Evolutionary conservation across 1,140 invertebrate species (phyloP), one percentile per base, ranked within the genome.

Genomic region (Zaprionus kolodkinae): DNA sequence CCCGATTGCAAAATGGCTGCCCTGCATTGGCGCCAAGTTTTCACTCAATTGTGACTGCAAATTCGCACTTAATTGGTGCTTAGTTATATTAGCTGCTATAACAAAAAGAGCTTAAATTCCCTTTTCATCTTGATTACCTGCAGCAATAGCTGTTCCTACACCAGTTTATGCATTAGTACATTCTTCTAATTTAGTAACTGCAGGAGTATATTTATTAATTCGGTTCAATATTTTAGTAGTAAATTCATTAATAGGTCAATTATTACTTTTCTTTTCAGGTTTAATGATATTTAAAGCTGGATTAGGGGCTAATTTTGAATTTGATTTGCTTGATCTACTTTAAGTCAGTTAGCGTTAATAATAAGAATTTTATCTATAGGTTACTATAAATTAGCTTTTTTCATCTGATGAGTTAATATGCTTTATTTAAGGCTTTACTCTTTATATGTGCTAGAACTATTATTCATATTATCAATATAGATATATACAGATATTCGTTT

Each of bases 21-120:
- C 21, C 21, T 21, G 21, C 2, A 2, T 21, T n/a, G n/a, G n/a
- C n/a, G n/a, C n/a, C n/a, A n/a, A n/a, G n/a, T n/a, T n/a, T n/a
- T n/a, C n/a, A n/a, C n/a, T n/a, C n/a, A n/a, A n/a, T n/a, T n/a
- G n/a, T n/a, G n/a, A n/a, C n/a, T n/a, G n/a, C n/a, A n/a, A n/a
- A n/a, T n/a, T n/a, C n/a, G n/a, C n/a, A n/a, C n/a, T n/a, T n/a
- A n/a, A 89, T 94, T 93, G 83, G 93, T 9, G 64, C 85, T 65
- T 89, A 89, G 83, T 95, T 59, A 82, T 93, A 76, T 87, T 95
- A 79, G 94, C 94, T 3, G 91, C 93, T 57, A 94, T 96, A 93
- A 96, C 95, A 76, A 96, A 96, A 93, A 96, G 95, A 78, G 95
- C 95, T 86, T 95, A 96, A 93, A 94, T 96, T 94, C 95, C 95